Evolutionary conservation across 2,888 invertebrate species (phyloP), one percentile per base, ranked within the genome.

Genomic region (Eubasilissa splendida): DNA sequence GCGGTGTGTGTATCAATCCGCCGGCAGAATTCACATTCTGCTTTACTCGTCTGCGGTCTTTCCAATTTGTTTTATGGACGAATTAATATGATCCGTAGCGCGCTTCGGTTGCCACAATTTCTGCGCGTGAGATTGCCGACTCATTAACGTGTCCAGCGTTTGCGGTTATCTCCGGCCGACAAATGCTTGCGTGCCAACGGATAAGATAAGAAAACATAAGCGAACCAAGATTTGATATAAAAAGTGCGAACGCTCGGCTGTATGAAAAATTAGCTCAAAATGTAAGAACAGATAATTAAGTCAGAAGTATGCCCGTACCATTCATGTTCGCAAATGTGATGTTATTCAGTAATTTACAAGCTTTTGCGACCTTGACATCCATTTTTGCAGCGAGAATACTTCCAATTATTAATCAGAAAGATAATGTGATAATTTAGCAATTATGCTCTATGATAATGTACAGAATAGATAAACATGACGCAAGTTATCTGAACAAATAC

Each of bases 1-100:
- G 75, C 75, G 60, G 60, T 53, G 60, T 60, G 60, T 65, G 56
- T 73, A 75, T 75, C 75, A 75, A 60, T 75, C 75, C 75, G 75
- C 75, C 50, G 52, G 60, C 60, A 50, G n/a, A 22, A 50, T 14
- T 33, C 11, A 7, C 68, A 70, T 70, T 68, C n/a, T 22, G 70
- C n/a, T 73, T 73, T 73, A 73, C 71, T 58, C 56, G 31, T 73
- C 31, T 33, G 71, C 58, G 71, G 71, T 56, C 58, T 56, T 73
- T 73, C 42, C 71, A 56, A 33, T 56, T 73, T 56, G 56, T 31
- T 73, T 73, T 73, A 73, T 56, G 71, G 33, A 31, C 22, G 71
- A 54, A 73, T 73, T 42, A 33, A 58, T 73, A 33, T 56, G 56
- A 10, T 58, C 12, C 1, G 65, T 31, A 33, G 65, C 31, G 42